Conservation (phyloP, 53 echinoderm and acorn worm genomes). For the Antedon mediterranea region DNA sequence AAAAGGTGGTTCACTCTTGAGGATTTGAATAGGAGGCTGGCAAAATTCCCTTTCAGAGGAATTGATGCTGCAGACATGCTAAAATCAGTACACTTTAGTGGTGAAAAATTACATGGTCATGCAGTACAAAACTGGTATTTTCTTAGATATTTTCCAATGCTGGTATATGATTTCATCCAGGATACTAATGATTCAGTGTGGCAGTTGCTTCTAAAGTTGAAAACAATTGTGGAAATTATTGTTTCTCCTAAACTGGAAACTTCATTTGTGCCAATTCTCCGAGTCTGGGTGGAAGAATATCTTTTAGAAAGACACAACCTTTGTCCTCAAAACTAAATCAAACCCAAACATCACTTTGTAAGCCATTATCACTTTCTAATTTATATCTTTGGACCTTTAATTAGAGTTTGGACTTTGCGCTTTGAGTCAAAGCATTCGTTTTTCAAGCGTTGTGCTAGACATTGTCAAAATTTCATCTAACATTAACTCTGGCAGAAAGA, state of each 20-base stretch:
- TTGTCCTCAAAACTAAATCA: conserved; percentile 24
- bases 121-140: conserved; percentile 50
- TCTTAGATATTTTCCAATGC: conserved; percentile 34
- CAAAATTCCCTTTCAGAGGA: conserved; percentile 23
- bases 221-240: conserved; percentile 33
- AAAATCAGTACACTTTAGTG: background rate
- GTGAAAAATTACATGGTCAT: conserved; percentile 43
- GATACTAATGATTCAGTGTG: conserved; percentile 41
- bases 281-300: conserved; percentile 38
- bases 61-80: conserved; percentile 20
- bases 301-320: conserved; percentile 21
- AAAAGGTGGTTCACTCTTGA: conserved; percentile 35
- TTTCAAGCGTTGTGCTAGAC: no score
- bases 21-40: conserved; percentile 19
- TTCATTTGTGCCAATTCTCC: conserved; percentile 27
- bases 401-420: no score
- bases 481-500: no score
- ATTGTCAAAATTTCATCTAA: no score
- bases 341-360: conserved; percentile 49
- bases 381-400: no score
- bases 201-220: conserved; percentile 40
- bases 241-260: conserved; percentile 29
- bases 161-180: conserved; percentile 15
- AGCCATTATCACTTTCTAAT: background rate
- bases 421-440: no score